Evolutionary conservation across 1,140 invertebrate genomes (phyloP), one percentile per base, ranked within the genome.

Genomic region (Subanguina moxae): DNA sequence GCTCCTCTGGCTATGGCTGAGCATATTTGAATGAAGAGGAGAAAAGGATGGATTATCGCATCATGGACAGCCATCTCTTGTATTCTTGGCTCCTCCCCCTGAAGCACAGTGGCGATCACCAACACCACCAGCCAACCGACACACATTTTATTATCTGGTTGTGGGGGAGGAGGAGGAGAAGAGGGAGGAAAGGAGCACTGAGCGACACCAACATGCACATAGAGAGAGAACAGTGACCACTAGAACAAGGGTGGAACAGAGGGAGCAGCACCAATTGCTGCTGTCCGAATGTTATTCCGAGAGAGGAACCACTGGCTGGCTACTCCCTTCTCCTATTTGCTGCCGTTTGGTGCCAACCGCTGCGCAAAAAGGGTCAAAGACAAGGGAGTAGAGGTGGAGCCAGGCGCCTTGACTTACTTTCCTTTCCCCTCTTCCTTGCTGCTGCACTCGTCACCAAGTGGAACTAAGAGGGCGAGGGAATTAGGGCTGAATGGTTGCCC

Each of bases 291-390:
- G 48, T 19, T 52, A 19, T 19, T 38, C 32, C 32, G 32, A 38
- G 32, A 38, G 32, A 38, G 32, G 32, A 38, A 38, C 32, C 32
- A 38, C 32, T 38, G 32, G 32, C 32, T 38, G 32, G 32, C 32
- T 38, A 38, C 32, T 38, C 32, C 32, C 32, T 38, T 38, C 32
- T 38, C 3, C 32, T 38, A n/a, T n/a, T 45, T 45, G 43, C 48
- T 25, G 48, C 48, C 48, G 48, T 52, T 52, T 25, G 48, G 48
- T 52, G 48, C 48, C 48, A 52, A 52, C 48, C 48, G n/a, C 48
- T 52, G 48, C 48, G 23, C n/a, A 52, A 52, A 52, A 52, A 52
- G 48, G 48, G n/a, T 25, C n/a, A 52, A 25, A 19, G 48, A 52
- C n/a, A 52, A 19, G n/a, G 48, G 3, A 25, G 48, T 21, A 8